Evolutionary conservation across 2,113 vertebrate species (phyloP).

Genomic region (Dasyurus viverrinus): DNA sequence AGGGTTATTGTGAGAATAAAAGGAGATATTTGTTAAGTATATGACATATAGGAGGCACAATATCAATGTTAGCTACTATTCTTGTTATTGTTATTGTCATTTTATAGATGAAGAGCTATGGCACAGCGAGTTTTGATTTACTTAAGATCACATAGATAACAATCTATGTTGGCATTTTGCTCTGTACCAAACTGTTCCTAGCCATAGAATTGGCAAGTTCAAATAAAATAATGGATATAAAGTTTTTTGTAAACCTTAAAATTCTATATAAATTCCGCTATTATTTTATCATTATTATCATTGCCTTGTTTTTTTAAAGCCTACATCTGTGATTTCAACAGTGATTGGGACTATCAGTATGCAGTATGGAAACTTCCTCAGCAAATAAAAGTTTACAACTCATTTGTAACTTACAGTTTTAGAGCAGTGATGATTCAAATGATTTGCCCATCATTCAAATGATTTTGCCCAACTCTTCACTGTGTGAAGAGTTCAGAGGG

Average conservation of each 20-base stretch:
- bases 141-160: not conserved
- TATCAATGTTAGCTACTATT: not conserved
- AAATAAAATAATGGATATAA: not conserved
- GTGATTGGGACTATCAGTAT: not conserved
- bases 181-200: not conserved
- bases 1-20: not conserved
- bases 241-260: not conserved
- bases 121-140: not conserved
- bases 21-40: not conserved
- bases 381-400: not conserved
- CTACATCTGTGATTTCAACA: not conserved
- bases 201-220: not conserved
- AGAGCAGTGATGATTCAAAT: not conserved
- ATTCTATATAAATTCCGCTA: not conserved
- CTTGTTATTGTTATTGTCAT: not conserved
- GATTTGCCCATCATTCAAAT: not conserved
- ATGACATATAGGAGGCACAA: not conserved
- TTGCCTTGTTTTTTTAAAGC: not conserved
- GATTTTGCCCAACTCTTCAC: not conserved
- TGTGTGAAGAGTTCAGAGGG: not conserved
- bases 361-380: not conserved
- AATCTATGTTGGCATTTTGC: not conserved
- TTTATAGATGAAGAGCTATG: not conserved
- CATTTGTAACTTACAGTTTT: not conserved
- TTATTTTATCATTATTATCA: not conserved